phyloP scores from a whole-genome alignment of 2,113 vertebrate genomes.

The Heptranchias perlo region DNA sequence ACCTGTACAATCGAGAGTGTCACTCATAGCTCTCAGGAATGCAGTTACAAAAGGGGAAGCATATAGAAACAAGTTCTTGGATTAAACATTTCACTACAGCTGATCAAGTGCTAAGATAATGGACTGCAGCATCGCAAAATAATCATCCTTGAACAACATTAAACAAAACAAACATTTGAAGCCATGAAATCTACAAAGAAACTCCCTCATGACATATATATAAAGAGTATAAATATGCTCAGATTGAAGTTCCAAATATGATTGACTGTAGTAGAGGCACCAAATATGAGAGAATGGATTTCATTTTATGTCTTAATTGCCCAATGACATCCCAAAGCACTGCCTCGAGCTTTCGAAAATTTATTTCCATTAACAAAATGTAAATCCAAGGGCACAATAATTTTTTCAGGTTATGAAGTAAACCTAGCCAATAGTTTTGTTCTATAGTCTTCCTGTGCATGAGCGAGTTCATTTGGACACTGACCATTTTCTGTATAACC shows the following conservation, averaged over 20 bases:
- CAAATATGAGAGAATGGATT: background rate
- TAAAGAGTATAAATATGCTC: background rate
- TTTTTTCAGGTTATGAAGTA: background rate
- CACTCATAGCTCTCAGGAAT: background rate
- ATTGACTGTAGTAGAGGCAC: background rate
- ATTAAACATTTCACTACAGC: background rate
- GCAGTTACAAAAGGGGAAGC: background rate
- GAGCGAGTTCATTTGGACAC: background rate
- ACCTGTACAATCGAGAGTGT: background rate
- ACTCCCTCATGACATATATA: background rate
- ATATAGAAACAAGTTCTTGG: background rate
- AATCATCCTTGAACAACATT: background rate
- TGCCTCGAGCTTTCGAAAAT: background rate
- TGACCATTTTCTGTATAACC: background rate
- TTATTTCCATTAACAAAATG: background rate
- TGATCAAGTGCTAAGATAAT: background rate
- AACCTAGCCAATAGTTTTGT: background rate
- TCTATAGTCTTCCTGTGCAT: background rate
- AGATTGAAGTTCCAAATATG: background rate
- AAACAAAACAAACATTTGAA: background rate
- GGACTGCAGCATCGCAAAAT: background rate
- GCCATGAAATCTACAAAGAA: too few relatives aligned
- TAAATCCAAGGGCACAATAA: background rate
- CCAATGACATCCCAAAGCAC: background rate
- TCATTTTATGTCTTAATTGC: background rate